Conservation (phyloP, 2,113 vertebrate genomes). For the Ancistrus triradiatus region DNA sequence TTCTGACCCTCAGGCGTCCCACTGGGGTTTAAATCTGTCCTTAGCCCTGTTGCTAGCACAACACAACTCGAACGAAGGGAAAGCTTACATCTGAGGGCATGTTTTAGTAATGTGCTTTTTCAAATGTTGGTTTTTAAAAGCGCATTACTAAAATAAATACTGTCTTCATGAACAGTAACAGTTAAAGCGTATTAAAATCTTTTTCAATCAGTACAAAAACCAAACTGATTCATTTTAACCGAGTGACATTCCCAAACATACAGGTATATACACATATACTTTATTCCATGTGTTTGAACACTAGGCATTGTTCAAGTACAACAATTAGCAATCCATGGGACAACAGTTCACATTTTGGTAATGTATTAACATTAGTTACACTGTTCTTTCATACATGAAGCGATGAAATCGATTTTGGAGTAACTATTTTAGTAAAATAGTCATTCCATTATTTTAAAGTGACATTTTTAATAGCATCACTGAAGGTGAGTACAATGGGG, state of each 20-base stretch:
- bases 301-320: slow-evolving; percentile 71
- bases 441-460: slow-evolving; percentile 46
- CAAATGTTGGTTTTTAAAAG: slow-evolving; percentile 31
- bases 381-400: slow-evolving; percentile 70
- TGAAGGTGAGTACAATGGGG: slow-evolving; percentile 9
- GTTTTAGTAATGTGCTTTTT: slow-evolving; percentile 18
- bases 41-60: slow-evolving; percentile 50
- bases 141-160: slow-evolving; percentile 56
- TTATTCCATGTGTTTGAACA: slow-evolving; percentile 71
- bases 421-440: slow-evolving; percentile 68
- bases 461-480: not conserved
- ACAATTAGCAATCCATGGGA: slow-evolving; percentile 72
- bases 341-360: slow-evolving; percentile 69
- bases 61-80: slow-evolving; percentile 34
- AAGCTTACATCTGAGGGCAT: slow-evolving; percentile 13
- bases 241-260: slow-evolving; percentile 58
- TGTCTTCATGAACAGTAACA: slow-evolving; percentile 41
- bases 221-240: slow-evolving; percentile 54
- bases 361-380: slow-evolving; percentile 71
- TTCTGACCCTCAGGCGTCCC: slow-evolving; percentile 56
- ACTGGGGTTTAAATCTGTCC: slow-evolving; percentile 50
- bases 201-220: slow-evolving; percentile 50
- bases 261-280: slow-evolving; percentile 44
- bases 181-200: slow-evolving; percentile 39
- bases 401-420: too few species aligned